Evolutionary conservation across 2,888 invertebrate genomes (phyloP).

Genomic region (Lissocephala sabroskyi): DNA sequence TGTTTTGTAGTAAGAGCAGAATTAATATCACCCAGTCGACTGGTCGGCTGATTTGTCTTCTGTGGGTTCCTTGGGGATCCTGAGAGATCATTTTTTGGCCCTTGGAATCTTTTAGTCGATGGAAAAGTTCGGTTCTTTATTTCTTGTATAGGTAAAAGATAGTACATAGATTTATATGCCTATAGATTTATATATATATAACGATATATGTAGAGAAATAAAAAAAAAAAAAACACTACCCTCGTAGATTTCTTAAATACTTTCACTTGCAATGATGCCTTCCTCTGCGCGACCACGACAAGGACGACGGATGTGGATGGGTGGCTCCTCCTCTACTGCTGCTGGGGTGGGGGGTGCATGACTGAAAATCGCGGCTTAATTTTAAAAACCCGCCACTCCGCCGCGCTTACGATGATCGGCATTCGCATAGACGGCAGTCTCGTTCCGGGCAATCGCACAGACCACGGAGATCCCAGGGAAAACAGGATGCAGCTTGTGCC

Average conservation of each 20-base stretch:
- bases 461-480: constrained; percentile 77
- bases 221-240: neutral
- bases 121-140: neutral
- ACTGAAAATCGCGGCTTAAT: constrained; percentile 5
- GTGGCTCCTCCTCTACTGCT: constrained; percentile 11
- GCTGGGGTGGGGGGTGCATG: too few species aligned
- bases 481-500: constrained; percentile 78
- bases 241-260: neutral
- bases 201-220: neutral
- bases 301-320: constrained; percentile 9
- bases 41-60: too few species aligned
- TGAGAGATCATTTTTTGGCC: neutral
- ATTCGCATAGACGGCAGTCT: constrained; percentile 81
- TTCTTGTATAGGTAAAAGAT: neutral
- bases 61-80: too few species aligned
- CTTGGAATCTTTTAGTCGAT: too few species aligned
- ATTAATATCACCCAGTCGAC: too few species aligned
- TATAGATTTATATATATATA: constrained; percentile 1
- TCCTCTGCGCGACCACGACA: neutral
- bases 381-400: constrained; percentile 80
- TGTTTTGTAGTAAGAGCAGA: too few species aligned
- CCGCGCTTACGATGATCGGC: constrained; percentile 88
- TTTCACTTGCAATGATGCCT: neutral
- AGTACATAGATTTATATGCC: constrained; percentile 1
- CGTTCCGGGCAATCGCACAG: constrained; percentile 80